Base-by-base conservation (phyloP, 2,113 vertebrate species). In the Grammomys surdaster region DNA sequence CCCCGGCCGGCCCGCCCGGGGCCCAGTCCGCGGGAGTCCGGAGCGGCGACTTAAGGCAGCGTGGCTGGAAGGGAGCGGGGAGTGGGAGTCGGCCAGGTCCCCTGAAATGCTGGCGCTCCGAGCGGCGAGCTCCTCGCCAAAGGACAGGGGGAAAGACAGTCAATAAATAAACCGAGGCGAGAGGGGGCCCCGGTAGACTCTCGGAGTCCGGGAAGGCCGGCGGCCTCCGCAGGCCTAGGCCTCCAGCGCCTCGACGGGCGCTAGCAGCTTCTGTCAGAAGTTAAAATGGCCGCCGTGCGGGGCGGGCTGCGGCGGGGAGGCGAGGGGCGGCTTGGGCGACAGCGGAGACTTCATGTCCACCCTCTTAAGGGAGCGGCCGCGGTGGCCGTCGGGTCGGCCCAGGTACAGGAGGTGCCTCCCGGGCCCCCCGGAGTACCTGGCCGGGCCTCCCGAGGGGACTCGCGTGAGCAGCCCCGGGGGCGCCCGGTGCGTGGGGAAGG, bases 21-120 rank as follows among this genome's bases (percentile, higher is more conserved):
- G 89, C 95, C 72, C 87, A 7, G 89, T 70, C 93, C 8, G 5
- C 31, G 86, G 93, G 86, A 40, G 89, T 87, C 93, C 89, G n/a
- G 70, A 87, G 93, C 78, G 89, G 94, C 93, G 90, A 94, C 81
- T 97, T 97, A 98, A 97, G 97, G 97, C 97, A 98, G 97, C 97
- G 81, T 89, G 97, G 97, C 97, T 94, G 96, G 93, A 89, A 70
- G 86, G 81, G 82, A 63, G 36, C n/a, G 84, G 84, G 97, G 88
- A 70, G 88, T 16, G 93, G 92, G 88, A 65, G 87, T 36, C 87
- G 17, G 84, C 95, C 75, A 11, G 94, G 24, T 46, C 92, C 93
- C 93, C 58, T 10, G 40, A 89, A 96, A 94, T 22, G 97, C 91
- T 90, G 96, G 97, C 95, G 96, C 96, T 76, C 75, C 7, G 97